Evolutionary conservation across 2,113 vertebrate genomes (phyloP).

Genomic region (Pachyramphus minor): DNA sequence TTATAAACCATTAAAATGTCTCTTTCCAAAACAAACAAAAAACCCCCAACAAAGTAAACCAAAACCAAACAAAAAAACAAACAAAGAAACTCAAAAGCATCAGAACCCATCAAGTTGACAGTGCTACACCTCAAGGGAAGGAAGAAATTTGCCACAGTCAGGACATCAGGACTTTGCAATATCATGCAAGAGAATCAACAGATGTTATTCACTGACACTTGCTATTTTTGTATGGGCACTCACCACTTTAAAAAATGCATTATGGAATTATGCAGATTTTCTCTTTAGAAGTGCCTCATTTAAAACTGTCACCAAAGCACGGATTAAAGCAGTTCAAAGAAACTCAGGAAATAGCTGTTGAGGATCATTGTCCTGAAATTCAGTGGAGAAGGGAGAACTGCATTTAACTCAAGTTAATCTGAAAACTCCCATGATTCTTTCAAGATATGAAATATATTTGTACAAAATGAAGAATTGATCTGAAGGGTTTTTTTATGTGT

Average conservation of each 20-base stretch:
- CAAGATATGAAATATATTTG: not conserved
- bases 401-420: not conserved
- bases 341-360: not conserved
- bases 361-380: not conserved
- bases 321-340: not conserved
- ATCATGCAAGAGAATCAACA: not conserved
- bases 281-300: not conserved
- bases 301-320: not conserved
- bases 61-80: not conserved
- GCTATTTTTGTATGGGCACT: not conserved
- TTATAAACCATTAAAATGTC: not conserved
- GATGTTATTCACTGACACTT: not conserved
- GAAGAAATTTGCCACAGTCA: not conserved
- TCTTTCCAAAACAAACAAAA: not conserved
- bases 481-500: rapidly evolving
- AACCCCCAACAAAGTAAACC: rapidly evolving
- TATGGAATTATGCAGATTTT: not conserved
- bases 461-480: not conserved
- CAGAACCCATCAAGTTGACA: not conserved
- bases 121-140: not conserved
- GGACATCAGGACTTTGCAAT: not conserved
- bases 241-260: not conserved
- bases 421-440: not conserved
- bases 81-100: not conserved
- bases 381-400: not conserved